Base-by-base conservation (phyloP, 2,888 invertebrate species). In the Vanessa cardui region DNA sequence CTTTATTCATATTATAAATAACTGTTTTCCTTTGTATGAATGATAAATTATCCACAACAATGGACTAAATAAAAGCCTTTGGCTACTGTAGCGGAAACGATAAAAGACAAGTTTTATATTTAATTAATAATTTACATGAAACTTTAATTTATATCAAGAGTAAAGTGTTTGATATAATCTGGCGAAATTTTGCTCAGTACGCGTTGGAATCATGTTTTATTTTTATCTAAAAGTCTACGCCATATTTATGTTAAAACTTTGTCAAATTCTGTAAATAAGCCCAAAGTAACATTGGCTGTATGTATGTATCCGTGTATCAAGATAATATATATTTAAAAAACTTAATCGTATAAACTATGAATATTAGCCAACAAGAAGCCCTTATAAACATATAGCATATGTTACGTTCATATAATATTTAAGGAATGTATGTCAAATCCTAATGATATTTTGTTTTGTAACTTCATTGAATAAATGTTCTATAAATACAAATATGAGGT, bases 1-100 rank as follows among this genome's bases (percentile, higher is more conserved):
- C 66, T 66, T 61, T 66, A 61, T 61, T 66, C 66, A 61, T 52
- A 39, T 61, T 64, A 20, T 52, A 52, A 61, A 66, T 66, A 54
- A 66, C 46, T 3, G 54, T 54, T 59, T 66, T 61, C 54, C 60
- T 56, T 56, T 20, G 33, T 20, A 39, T 39, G 39, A 39, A 18
- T 56, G 56, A 56, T 33, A 56, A 39, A 39, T 39, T 56, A 18
- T 12, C 18, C 16, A n/a, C n/a, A 18, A 33, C 33, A n/a, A 56
- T 16, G 16, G 7, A 31, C 5, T 31, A 31, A 54, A 54, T 54
- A 31, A 31, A 54, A 56, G 16, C 7, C 1, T 26, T 56, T 56
- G 9, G 39, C 33, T 31, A n/a, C 52, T 15, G 33, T 56, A 56
- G 31, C 54, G 54, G 54, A 31, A 54, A 18, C 18, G 1, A 56